phyloP scores from a whole-genome alignment of 2,113 vertebrate species.

The Aplodontia rufa region DNA sequence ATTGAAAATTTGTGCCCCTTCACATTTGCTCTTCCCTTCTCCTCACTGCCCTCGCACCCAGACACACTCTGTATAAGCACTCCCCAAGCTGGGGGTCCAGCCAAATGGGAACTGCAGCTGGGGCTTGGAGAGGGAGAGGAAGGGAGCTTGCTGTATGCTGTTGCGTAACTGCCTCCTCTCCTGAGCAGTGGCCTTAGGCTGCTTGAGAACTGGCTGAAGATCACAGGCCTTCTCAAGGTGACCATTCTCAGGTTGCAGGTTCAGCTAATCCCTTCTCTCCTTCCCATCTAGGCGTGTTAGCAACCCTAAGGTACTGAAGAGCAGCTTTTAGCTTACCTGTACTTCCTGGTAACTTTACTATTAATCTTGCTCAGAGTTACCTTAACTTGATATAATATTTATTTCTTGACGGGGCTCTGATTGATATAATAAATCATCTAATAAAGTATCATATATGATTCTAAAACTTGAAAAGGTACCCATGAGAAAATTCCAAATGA shows the following conservation, averaged over 20 bases:
- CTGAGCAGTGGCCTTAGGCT: neutral
- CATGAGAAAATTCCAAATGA: neutral
- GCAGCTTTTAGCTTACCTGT: neutral
- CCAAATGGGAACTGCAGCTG: neutral
- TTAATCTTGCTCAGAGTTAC: neutral
- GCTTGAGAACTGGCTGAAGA: neutral
- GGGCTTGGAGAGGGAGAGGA: neutral
- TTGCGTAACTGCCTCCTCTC: no score
- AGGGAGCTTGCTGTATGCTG: fast-evolving
- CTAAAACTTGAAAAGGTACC: neutral
- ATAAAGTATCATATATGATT: neutral
- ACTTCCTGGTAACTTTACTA: neutral
- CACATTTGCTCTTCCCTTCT: fast-evolving
- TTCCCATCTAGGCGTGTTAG: neutral
- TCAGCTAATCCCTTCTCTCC: neutral
- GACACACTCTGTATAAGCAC: neutral
- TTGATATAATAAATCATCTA: neutral
- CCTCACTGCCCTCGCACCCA: neutral
- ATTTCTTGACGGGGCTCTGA: neutral
- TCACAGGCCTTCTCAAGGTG: neutral
- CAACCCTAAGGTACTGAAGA: neutral
- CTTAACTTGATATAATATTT: neutral
- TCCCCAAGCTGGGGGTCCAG: no score
- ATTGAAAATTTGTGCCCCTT: neutral
- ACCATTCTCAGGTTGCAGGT: neutral